Evolutionary conservation across 2,888 invertebrate genomes (phyloP).

Genomic region (Caenorhabditis panamensis): DNA sequence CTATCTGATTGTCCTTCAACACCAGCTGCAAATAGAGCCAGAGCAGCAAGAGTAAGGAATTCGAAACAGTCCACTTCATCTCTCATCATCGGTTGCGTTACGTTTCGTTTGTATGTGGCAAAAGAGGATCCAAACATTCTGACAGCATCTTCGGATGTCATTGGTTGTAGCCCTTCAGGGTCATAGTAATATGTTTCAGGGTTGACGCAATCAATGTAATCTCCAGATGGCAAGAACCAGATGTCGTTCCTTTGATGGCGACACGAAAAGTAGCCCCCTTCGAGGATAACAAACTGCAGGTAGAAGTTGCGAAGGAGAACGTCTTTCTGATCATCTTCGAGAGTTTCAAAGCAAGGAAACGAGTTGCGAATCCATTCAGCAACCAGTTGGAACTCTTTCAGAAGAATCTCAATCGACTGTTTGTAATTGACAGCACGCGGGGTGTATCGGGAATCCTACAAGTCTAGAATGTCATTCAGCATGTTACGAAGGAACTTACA

Average conservation of each 20-base stretch:
- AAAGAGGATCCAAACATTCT: conserved; percentile 64
- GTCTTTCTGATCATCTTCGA: conserved; percentile 58
- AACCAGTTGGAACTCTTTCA: conserved; percentile 56
- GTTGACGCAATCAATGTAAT: conserved; percentile 60
- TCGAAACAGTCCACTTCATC: conserved; percentile 55
- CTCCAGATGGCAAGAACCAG: conserved; percentile 56
- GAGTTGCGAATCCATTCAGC: conserved; percentile 60
- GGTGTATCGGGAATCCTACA: not conserved
- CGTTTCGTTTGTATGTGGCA: conserved; percentile 57
- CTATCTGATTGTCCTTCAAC: conserved; percentile 30
- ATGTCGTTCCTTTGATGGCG: conserved; percentile 60
- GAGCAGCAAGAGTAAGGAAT: conserved; percentile 54
- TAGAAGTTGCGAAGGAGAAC: conserved; percentile 61
- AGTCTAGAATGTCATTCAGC: conserved; percentile 1
- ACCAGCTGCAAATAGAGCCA: conserved; percentile 51
- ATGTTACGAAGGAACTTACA: not conserved
- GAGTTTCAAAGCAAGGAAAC: conserved; percentile 49
- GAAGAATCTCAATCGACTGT: conserved; percentile 58
- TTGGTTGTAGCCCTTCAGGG: conserved; percentile 53
- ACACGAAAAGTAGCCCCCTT: conserved; percentile 57
- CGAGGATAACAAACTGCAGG: conserved; percentile 60
- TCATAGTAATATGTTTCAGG: conserved; percentile 65
- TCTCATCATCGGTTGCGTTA: conserved; percentile 61
- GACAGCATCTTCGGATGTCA: conserved; percentile 64
- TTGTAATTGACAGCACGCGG: conserved; percentile 63